Conservation (phyloP, 2,113 vertebrate genomes). For the Antigone vipio region DNA sequence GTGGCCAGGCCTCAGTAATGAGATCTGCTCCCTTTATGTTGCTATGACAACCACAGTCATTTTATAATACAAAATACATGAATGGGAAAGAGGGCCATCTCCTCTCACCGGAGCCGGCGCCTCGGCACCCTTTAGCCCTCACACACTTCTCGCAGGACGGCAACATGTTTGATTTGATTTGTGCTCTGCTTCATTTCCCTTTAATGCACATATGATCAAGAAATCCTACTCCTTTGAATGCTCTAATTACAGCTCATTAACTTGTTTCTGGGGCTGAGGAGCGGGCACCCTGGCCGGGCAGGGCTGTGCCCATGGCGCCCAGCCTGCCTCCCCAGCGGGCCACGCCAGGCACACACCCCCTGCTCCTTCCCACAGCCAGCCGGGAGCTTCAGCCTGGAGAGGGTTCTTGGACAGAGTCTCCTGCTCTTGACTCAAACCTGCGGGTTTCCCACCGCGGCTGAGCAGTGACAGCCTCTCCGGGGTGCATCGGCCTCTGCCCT, state of each 20-base stretch:
- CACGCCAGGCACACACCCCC: fast-evolving
- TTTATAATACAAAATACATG: conserved; percentile 85
- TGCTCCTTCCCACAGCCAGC: neutral
- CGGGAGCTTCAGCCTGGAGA: neutral
- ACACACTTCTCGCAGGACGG: conserved; percentile 35
- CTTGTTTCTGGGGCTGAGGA: neutral
- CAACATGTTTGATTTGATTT: neutral
- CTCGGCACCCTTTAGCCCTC: conserved; percentile 38
- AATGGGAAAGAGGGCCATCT: conserved; percentile 74
- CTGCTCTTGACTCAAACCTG: neutral
- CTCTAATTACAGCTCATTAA: neutral
- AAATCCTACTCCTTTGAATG: neutral
- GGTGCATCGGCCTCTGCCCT: neutral
- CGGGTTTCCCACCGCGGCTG: neutral
- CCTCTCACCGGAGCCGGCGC: neutral
- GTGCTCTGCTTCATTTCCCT: conserved; percentile 1
- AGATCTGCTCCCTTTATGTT: conserved; percentile 86
- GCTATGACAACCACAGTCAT: conserved; percentile 80
- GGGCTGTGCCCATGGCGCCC: fast-evolving
- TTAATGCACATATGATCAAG: neutral
- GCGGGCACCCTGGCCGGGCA: fast-evolving
- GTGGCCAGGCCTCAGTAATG: conserved; percentile 85
- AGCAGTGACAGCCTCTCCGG: fast-evolving
- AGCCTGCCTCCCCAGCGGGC: fast-evolving
- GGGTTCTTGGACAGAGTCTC: neutral